Evolutionary conservation across 2,797 vertebrate species (phyloP).

Genomic region (Morus bassanus): DNA sequence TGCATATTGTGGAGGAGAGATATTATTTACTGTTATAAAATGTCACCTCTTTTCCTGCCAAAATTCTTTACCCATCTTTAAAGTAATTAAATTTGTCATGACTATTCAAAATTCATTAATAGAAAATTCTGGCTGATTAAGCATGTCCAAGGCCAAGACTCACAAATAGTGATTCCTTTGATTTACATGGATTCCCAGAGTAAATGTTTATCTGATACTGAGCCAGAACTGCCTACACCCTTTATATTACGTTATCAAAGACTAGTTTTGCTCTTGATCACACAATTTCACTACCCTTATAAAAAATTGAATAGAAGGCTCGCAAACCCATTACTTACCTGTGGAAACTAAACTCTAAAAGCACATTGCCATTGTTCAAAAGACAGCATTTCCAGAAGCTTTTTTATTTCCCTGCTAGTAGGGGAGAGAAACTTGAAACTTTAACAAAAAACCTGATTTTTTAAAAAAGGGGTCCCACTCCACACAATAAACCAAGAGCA

Average conservation of each 20-base stretch:
- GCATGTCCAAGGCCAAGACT: background rate
- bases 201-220: slow-evolving; percentile 25
- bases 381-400: background rate
- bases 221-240: background rate
- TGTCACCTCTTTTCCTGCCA: background rate
- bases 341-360: background rate
- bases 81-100: slow-evolving; percentile 16
- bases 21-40: slow-evolving; percentile 28
- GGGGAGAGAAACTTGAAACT: background rate
- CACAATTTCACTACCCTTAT: background rate
- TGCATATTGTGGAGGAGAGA: background rate
- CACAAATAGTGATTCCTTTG: background rate
- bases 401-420: background rate
- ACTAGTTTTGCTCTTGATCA: slow-evolving; percentile 12
- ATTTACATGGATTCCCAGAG: background rate
- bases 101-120: slow-evolving; percentile 36
- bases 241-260: slow-evolving; percentile 13
- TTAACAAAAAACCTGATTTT: background rate
- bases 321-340: background rate
- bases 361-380: background rate
- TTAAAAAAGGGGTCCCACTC: background rate
- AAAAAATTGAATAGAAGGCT: background rate
- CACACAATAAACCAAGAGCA: background rate
- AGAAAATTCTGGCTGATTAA: slow-evolving; percentile 32
- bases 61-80: background rate